Base-by-base conservation (phyloP, 2,797 vertebrate species). In the Gymnodraco acuticeps region DNA sequence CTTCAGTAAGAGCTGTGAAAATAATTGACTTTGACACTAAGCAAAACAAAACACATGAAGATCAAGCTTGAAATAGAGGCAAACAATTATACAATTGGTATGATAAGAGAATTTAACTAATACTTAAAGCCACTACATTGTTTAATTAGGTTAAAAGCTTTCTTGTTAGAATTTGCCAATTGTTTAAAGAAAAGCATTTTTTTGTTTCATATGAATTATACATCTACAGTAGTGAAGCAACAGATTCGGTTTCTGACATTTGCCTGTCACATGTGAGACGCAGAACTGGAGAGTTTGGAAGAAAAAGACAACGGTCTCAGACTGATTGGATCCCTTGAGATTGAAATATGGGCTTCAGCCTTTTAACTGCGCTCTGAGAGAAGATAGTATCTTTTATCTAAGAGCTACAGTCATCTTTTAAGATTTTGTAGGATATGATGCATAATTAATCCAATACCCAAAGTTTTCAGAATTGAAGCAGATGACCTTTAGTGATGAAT, bases 261-360 rank as follows among this genome's bases (percentile, higher is more conserved):
- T 71, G 1, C 17, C 38, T 0, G 1, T 56, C 47, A 19, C 55
- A 60, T 73, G 70, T 54, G 27, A 58, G 77, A 76, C 15, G 20
- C 47, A 65, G 46, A 56, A 67, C 42, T 45, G 16, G 23, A 79
- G 53, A 73, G 55, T 19, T n/a, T 76, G 68, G 41, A 65, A 41
- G 58, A 69, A 27, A 73, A 60, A 33, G 38, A 78, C 70, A 73
- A 54, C 41, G 46, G 70, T 83, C 55, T 59, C 46, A n/a, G 50
- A 51, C 58, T 74, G 53, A 72, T 85, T 74, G 77, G 70, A 80
- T 80, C 80, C 59, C 73, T 73, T 56, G 64, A 71, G 77, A 64
- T 14, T 63, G 56, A 72, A 62, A 51, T 13, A 43, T 55, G 1
- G 62, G 31, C 46, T 52, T 58, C 16, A 42, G 66, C 41, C 13